phyloP scores from a whole-genome alignment of 2,113 vertebrate species.

The Apteryx mantelli region DNA sequence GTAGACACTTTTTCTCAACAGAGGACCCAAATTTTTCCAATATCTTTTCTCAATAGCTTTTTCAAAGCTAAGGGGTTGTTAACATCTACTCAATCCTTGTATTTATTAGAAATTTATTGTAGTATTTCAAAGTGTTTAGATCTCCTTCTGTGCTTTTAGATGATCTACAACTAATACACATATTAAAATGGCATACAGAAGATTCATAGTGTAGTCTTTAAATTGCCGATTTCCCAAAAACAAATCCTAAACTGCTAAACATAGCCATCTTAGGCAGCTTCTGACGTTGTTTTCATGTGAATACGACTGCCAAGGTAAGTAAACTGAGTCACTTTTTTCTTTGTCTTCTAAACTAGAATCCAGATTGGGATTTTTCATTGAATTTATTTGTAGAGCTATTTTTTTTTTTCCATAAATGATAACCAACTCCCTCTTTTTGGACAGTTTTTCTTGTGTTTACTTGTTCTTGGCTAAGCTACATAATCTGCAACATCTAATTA shows the following conservation, averaged over 20 bases:
- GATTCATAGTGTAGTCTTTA: background rate
- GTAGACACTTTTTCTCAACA: background rate
- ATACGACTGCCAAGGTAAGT: background rate
- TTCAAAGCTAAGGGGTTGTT: background rate
- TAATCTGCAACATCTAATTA: background rate
- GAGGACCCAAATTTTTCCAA: background rate
- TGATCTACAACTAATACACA: background rate
- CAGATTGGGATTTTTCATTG: background rate
- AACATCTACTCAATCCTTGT: background rate
- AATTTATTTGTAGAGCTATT: background rate
- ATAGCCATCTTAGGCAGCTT: background rate
- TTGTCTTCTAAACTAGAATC: background rate
- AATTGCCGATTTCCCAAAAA: constrained; percentile 29
- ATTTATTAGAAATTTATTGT: constrained; percentile 2
- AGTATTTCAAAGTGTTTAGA: background rate
- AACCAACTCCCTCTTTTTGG: background rate
- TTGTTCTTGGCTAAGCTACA: background rate
- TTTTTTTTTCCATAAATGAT: background rate
- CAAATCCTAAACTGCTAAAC: constrained; percentile 3
- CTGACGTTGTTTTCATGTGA: background rate
- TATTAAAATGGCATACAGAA: background rate
- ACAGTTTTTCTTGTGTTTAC: background rate
- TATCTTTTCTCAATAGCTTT: background rate
- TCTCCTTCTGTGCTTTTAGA: background rate
- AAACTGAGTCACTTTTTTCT: constrained; percentile 16